phyloP scores from a whole-genome alignment of 2,888 invertebrate genomes.

The Apotomis turbidana region DNA sequence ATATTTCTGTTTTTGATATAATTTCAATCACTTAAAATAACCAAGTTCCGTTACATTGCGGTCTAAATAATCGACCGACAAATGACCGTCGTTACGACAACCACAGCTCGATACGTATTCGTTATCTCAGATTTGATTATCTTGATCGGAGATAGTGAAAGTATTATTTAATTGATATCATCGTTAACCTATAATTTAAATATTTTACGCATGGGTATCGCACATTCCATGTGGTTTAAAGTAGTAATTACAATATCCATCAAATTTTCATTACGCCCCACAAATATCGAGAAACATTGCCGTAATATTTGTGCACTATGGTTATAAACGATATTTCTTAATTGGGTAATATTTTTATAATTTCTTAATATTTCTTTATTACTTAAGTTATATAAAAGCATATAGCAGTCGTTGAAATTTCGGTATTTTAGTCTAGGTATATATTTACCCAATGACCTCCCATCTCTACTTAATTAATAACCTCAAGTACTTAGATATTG shows the following conservation, averaged over 20 bases:
- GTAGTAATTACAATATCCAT: background rate
- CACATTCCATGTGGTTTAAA: background rate
- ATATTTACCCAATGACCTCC: too few species aligned
- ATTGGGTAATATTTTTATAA: too few species aligned
- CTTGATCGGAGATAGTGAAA: conserved; percentile 30
- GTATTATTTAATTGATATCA: conserved; percentile 20
- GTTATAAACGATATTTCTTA: too few species aligned
- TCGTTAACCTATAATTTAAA: conserved; percentile 19
- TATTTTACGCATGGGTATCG: background rate
- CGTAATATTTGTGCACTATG: background rate
- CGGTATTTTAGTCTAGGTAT: too few species aligned
- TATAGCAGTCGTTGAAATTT: too few species aligned
- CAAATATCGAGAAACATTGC: background rate
- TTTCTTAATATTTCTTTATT: too few species aligned
- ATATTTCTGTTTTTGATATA: conserved; percentile 11
- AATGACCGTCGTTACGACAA: conserved; percentile 16
- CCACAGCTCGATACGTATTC: conserved; percentile 15
- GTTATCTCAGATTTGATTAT: conserved; percentile 28
- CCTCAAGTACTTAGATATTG: too few species aligned
- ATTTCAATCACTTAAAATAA: conserved; percentile 30
- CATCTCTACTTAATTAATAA: too few species aligned
- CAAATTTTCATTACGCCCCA: background rate
- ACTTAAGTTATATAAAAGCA: too few species aligned
- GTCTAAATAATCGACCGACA: conserved; percentile 9
- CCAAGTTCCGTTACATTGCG: conserved; percentile 22